Evolutionary conservation across 2,113 vertebrate species (phyloP), one percentile per base, ranked within the genome.

Genomic region (Plotosus lineatus): DNA sequence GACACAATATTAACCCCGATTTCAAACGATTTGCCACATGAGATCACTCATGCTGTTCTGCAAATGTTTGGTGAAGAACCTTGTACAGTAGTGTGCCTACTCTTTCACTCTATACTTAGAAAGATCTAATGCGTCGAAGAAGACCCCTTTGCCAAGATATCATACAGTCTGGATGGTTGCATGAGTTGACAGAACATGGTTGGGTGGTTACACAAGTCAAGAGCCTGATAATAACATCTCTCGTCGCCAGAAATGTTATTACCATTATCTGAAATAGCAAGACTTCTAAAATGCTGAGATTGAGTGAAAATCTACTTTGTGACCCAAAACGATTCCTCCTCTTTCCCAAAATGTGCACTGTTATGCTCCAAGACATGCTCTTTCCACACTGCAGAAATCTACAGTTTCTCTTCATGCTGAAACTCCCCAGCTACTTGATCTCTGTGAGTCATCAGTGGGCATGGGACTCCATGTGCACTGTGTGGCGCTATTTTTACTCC

Each of bases 401-500:
- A 72, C 15, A 74, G 55, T 60, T 46, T 84, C 36, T 17, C 84
- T 38, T 82, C 82, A 84, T 87, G 85, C 84, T 88, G 81, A 81
- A 82, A 69, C 73, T 33, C 56, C 71, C 42, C 38, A 55, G 31
- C 40, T 60, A 68, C 78, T 82, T 86, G 75, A 81, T 74, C 42
- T 83, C 75, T 68, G 66, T 71, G 74, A 88, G 84, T 87, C 56
- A 80, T 87, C 50, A 74, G 68, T 78, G 55, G 71, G 81, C 69
- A 77, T 48, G 84, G 80, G 74, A 68, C 83, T 73, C 56, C 28
- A 33, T 33, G 68, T 72, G 78, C 81, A 85, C 80, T 77, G 85
- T 81, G 88, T 78, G 86, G 71, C 86, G 85, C 87, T 94, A 93
- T 94, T 94, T 93, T 91, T 93, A 93, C 88, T 87, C 71, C 84